Evolutionary conservation across 1,140 invertebrate species (phyloP).

Genomic region (Polypedilum vanderplanki): DNA sequence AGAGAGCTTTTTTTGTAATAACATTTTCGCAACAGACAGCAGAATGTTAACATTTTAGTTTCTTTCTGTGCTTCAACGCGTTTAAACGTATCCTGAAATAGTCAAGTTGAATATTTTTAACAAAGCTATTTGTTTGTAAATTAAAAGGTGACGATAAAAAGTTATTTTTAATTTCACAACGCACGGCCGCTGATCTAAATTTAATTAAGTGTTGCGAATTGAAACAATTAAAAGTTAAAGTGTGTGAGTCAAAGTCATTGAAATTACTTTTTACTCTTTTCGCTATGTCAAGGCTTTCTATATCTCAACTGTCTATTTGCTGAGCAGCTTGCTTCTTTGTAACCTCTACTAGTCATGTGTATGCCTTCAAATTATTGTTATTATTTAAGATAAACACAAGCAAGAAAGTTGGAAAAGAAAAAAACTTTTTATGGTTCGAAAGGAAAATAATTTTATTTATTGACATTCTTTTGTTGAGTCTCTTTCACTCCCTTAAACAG

Average conservation of each 20-base stretch:
- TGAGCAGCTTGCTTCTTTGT: neutral
- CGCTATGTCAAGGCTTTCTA: constrained; percentile 13
- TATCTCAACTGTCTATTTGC: neutral
- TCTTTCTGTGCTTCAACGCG: too few relatives aligned
- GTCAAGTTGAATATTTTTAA: neutral
- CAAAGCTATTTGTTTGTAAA: neutral
- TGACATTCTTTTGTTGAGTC: neutral
- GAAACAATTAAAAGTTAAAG: neutral
- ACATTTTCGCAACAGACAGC: too few relatives aligned
- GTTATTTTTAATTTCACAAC: neutral
- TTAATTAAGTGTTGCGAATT: neutral
- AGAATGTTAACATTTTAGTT: too few relatives aligned
- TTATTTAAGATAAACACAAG: too few relatives aligned
- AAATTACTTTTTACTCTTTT: neutral
- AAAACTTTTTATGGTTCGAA: neutral
- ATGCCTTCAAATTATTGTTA: neutral
- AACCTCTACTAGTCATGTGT: neutral
- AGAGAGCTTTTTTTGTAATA: too few relatives aligned
- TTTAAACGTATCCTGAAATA: too few relatives aligned
- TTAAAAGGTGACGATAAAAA: neutral
- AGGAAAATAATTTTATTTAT: neutral
- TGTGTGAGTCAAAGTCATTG: constrained; percentile 14
- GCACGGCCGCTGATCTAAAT: neutral
- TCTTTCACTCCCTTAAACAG: neutral
- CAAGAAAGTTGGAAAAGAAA: neutral